These are phyloP conservation scores for Micromys minutus DNA, from an alignment of 2,113 vertebrate genomes.

Conservation along the genomic window DNA sequence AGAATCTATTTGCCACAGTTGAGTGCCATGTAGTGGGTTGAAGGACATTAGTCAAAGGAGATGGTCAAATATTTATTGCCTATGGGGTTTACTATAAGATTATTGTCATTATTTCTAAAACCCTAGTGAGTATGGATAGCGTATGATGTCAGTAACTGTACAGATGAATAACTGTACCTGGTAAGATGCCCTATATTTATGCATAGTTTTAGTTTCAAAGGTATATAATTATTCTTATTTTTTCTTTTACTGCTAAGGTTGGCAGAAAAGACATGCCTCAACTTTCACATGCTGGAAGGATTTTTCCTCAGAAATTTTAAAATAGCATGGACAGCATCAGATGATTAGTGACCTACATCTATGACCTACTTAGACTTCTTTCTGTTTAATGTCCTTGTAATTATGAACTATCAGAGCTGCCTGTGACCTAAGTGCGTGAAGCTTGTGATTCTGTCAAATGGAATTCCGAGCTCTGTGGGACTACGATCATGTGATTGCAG, in stretches of 20 bases:
- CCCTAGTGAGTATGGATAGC: neutral
- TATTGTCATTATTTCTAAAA: neutral
- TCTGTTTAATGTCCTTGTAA: constrained; percentile 61
- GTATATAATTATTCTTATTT: constrained; percentile 42
- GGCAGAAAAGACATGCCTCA: constrained; percentile 18
- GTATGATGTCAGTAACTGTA: neutral
- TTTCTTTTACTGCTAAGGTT: constrained; percentile 35
- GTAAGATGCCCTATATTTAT: neutral
- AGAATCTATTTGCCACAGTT: neutral
- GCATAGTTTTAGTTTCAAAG: neutral
- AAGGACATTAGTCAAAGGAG: neutral
- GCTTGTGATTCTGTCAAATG: constrained; percentile 43
- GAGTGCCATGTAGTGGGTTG: neutral
- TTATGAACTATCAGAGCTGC: constrained; percentile 46
- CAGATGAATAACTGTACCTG: neutral
- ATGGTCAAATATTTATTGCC: neutral
- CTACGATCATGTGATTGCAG: constrained; percentile 40
- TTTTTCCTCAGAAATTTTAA: constrained; percentile 54
- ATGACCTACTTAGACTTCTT: constrained; percentile 61
- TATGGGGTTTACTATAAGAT: neutral
- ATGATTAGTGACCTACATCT: constrained; percentile 54
- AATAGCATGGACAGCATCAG: constrained; percentile 12
- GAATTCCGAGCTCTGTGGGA: constrained; percentile 49
- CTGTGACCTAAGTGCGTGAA: constrained; percentile 49
- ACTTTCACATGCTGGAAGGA: constrained; percentile 52